phyloP scores from a whole-genome alignment of 2,888 invertebrate genomes.

The Hypena proboscidalis region DNA sequence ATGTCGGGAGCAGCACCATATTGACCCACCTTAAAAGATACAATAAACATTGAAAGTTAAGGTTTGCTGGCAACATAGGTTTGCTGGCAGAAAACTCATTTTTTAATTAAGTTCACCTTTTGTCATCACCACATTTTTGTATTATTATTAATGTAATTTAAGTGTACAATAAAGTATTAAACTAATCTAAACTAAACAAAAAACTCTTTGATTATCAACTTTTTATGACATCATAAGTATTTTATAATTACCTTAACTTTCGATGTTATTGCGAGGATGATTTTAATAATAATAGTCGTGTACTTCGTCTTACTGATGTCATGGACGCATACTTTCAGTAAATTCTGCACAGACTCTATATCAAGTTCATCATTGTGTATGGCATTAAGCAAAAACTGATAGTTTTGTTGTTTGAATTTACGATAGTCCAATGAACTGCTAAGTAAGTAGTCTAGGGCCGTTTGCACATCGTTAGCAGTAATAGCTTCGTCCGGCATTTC shows the following conservation, averaged over 20 bases:
- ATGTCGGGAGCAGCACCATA: conserved; percentile 44
- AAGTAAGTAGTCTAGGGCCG: conserved; percentile 51
- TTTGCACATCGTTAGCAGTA: conserved; percentile 35
- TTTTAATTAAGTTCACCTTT: no score
- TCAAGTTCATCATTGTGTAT: conserved; percentile 47
- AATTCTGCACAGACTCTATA: conserved; percentile 42
- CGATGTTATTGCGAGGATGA: conserved; percentile 53
- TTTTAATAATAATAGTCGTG: conserved; percentile 49
- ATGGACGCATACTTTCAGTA: conserved; percentile 56
- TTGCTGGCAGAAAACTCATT: no score
- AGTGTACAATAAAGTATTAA: no score
- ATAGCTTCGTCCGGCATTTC: conserved; percentile 56
- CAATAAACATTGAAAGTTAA: conserved; percentile 7
- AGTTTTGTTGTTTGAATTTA: conserved; percentile 41
- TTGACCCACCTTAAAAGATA: conserved; percentile 38
- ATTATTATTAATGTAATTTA: no score
- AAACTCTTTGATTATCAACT: no score
- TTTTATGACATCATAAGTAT: no score
- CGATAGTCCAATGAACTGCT: conserved; percentile 45
- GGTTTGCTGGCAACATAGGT: no score
- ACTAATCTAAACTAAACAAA: no score
- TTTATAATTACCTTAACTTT: conserved; percentile 65
- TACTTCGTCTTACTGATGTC: conserved; percentile 46
- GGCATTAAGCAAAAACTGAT: conserved; percentile 46
- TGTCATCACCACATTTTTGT: no score